phyloP scores from a whole-genome alignment of 2,888 invertebrate genomes.

The Macrophya annulata region DNA sequence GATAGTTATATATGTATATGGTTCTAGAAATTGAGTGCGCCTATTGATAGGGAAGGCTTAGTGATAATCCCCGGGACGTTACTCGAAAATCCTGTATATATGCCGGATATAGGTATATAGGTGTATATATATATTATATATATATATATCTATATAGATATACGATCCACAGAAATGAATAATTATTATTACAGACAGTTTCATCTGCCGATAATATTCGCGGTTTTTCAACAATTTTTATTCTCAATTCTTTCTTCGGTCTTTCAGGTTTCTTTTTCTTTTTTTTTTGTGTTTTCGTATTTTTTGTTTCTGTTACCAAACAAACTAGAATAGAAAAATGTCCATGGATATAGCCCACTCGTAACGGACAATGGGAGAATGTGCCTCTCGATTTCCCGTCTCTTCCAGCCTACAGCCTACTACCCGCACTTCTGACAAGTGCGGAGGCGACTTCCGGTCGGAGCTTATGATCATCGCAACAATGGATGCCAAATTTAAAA shows the following conservation, averaged over 20 bases:
- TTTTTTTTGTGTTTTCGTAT: neutral
- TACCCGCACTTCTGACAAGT: slow-evolving; percentile 72
- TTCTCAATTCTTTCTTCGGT: neutral
- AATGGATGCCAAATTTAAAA: slow-evolving; percentile 75
- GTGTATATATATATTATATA: neutral
- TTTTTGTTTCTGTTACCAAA: neutral
- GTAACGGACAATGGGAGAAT: slow-evolving; percentile 4
- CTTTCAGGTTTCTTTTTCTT: neutral
- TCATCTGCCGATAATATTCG: neutral
- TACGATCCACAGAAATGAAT: neutral
- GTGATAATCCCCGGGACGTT: slow-evolving; percentile 25
- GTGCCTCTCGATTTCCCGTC: slow-evolving; percentile 5
- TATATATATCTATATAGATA: neutral
- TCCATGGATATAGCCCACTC: neutral
- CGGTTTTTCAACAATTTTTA: neutral
- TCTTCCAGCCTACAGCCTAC: neutral
- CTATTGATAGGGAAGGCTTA: slow-evolving; percentile 42
- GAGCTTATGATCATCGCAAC: slow-evolving; percentile 66
- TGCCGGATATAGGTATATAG: neutral
- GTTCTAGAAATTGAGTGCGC: slow-evolving; percentile 29
- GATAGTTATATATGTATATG: neutral
- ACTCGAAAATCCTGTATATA: slow-evolving; percentile 27
- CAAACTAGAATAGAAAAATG: neutral
- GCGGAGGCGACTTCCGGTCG: slow-evolving; percentile 74
- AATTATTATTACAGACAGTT: neutral